A percentile compares a stretch with the other conserved stretches of the same genome.
These are phyloP conservation scores for Onychomys torridus DNA, from an alignment of 2,797 vertebrate genomes.

Conservation along the genomic window DNA sequence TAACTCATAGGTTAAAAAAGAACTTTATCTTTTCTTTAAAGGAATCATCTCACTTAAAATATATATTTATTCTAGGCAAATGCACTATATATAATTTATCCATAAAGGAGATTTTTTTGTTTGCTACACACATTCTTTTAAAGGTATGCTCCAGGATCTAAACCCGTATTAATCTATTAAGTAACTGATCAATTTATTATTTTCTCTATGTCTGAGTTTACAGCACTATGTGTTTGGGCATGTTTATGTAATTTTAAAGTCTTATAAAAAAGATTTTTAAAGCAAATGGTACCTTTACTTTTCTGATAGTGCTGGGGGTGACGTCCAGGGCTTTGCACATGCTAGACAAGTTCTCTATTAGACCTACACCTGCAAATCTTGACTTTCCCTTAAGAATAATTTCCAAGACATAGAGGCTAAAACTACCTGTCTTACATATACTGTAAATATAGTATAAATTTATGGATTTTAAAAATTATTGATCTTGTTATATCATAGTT, in stretches of 20 bases:
- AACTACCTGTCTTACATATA: neutral
- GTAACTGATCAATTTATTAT: slow-evolving; percentile 26
- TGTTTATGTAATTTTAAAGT: slow-evolving; percentile 19
- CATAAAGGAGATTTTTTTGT: slow-evolving; percentile 37
- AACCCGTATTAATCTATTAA: slow-evolving; percentile 26
- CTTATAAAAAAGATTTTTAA: slow-evolving; percentile 59
- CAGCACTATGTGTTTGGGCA: neutral
- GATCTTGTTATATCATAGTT: slow-evolving; percentile 39
- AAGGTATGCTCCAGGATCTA: slow-evolving; percentile 35
- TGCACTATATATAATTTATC: slow-evolving; percentile 36
- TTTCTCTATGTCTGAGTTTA: slow-evolving; percentile 34
- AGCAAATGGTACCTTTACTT: slow-evolving; percentile 15
- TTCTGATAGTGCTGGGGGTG: neutral
- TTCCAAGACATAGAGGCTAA: slow-evolving; percentile 54
- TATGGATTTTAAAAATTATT: slow-evolving; percentile 36
- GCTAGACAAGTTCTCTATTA: neutral
- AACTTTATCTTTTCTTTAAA: slow-evolving; percentile 59
- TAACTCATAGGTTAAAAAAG: slow-evolving; percentile 83
- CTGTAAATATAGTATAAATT: neutral
- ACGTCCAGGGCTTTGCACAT: neutral
- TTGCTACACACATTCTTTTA: slow-evolving; percentile 40
- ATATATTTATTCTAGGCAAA: neutral
- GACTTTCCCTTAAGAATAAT: slow-evolving; percentile 55
- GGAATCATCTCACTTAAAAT: slow-evolving; percentile 61
- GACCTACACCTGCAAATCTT: neutral